Conservation (phyloP, 2,797 vertebrate species). For the Perdix hodgsoniae region DNA sequence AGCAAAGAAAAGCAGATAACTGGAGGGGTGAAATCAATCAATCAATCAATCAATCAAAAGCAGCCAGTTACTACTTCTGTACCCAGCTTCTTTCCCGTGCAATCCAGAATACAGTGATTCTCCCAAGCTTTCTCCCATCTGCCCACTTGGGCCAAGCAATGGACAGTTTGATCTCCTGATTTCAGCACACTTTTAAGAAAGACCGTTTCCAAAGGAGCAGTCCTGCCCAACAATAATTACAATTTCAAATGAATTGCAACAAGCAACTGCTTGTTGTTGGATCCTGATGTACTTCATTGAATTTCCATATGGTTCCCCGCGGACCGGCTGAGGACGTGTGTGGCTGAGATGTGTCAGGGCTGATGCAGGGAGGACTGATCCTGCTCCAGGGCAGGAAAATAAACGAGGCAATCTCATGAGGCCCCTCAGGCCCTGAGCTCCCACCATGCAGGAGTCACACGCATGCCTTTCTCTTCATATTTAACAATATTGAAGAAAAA, state of each 20-base stretch:
- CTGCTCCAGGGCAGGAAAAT: not conserved
- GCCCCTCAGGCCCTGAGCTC: not conserved
- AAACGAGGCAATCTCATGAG: not conserved
- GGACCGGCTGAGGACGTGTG: not conserved
- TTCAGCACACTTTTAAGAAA: not conserved
- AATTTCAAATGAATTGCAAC: not conserved
- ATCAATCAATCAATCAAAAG: too few species aligned
- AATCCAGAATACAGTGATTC: not conserved
- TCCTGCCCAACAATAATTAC: not conserved
- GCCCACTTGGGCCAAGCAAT: not conserved
- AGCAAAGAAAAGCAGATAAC: not conserved
- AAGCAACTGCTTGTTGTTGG: not conserved
- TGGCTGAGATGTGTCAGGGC: not conserved
- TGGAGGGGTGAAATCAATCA: accelerated
- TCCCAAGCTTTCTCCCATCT: not conserved
- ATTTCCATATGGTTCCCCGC: accelerated
- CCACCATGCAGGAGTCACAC: not conserved
- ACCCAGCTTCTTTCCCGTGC: not conserved
- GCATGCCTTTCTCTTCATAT: not conserved
- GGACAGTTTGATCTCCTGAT: not conserved
- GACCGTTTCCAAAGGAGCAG: not conserved
- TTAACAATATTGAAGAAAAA: not conserved
- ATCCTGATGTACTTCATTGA: not conserved
- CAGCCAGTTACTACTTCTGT: not conserved
- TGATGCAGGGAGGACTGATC: not conserved